A percentile compares a stretch with the other conserved stretches of the same genome.
These are phyloP conservation scores for Brachycybe producta DNA, from an alignment of 2,888 invertebrate species.

Conservation along the genomic window DNA sequence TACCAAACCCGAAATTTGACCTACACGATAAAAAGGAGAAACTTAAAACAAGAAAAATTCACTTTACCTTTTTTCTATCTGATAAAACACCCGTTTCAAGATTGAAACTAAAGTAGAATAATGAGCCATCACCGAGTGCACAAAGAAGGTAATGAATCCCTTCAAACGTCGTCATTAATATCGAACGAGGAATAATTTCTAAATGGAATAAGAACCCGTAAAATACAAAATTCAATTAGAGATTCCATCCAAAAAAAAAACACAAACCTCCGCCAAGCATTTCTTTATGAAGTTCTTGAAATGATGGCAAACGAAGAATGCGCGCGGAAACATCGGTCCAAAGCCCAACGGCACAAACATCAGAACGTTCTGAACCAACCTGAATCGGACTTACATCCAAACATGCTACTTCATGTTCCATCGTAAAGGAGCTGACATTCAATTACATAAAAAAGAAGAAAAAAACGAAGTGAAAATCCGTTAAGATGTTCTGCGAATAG, in stretches of 20 bases:
- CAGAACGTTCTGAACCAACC: slow-evolving; percentile 41
- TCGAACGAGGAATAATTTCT: slow-evolving; percentile 94
- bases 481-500: background rate
- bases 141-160: slow-evolving; percentile 76
- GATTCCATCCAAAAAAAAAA: background rate
- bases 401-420: slow-evolving; percentile 93
- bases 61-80: slow-evolving; percentile 65
- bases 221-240: slow-evolving; percentile 2
- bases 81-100: slow-evolving; percentile 55
- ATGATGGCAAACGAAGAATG: slow-evolving; percentile 63
- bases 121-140: slow-evolving; percentile 92
- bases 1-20: too few relatives aligned
- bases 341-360: slow-evolving; percentile 77
- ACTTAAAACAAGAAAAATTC: background rate
- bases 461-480: background rate
- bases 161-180: slow-evolving; percentile 88
- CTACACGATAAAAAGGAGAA: too few relatives aligned
- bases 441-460: background rate
- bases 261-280: slow-evolving; percentile 62
- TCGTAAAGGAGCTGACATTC: slow-evolving; percentile 36
- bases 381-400: slow-evolving; percentile 72
- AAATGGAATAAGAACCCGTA: slow-evolving; percentile 16
- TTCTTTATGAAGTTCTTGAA: slow-evolving; percentile 72
- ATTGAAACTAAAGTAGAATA: slow-evolving; percentile 87
- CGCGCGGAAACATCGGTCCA: slow-evolving; percentile 96